phyloP scores from a whole-genome alignment of 2,113 vertebrate species.

The Petroica traversi region DNA sequence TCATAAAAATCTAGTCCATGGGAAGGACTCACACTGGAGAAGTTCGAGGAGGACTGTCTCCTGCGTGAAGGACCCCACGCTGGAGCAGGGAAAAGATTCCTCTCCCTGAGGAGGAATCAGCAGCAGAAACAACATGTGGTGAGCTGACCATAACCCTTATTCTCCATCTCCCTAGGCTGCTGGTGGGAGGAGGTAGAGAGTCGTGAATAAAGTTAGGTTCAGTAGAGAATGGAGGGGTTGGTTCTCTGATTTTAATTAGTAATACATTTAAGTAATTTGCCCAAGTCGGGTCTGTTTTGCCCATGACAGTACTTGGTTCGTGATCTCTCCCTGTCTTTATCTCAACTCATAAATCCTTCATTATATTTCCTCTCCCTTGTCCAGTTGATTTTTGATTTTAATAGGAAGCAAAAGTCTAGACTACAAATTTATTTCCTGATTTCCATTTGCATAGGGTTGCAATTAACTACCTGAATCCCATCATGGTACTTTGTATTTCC shows the following conservation, averaged over 20 bases:
- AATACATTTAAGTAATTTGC: background rate
- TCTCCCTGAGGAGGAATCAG: background rate
- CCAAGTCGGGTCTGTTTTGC: background rate
- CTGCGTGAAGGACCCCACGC: background rate
- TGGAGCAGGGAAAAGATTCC: background rate
- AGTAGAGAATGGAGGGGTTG: background rate
- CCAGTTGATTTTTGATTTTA: background rate
- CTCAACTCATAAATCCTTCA: background rate
- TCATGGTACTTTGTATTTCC: background rate
- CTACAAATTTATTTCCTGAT: background rate
- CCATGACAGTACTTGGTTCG: background rate
- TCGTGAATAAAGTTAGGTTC: background rate
- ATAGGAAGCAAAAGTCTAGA: background rate
- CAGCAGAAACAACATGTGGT: background rate
- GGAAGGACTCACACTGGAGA: background rate
- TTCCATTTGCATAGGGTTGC: background rate
- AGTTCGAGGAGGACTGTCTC: background rate
- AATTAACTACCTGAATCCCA: background rate
- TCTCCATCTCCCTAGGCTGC: rapidly evolving
- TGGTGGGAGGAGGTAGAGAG: background rate
- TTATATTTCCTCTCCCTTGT: background rate
- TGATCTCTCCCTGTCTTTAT: background rate
- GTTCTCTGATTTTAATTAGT: background rate
- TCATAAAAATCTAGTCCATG: background rate
- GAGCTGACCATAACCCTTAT: background rate